Evolutionary conservation across 2,113 vertebrate genomes (phyloP), one percentile per base, ranked within the genome.

Genomic region (Picathartes gymnocephalus): DNA sequence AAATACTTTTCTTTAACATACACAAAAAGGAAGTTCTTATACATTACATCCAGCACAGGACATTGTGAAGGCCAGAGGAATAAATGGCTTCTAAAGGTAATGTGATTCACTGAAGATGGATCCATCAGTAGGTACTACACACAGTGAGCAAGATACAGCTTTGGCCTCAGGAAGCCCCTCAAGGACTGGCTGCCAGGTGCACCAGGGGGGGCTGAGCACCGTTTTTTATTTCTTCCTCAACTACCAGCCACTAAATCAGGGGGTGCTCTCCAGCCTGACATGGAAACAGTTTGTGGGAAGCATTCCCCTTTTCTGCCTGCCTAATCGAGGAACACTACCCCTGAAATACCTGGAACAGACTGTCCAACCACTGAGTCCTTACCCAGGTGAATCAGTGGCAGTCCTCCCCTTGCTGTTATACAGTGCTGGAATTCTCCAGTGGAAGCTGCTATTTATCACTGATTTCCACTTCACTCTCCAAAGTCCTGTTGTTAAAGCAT

Each of bases 121-220:
- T 40, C 74, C 28, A 39, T 28, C 61, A n/a, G 57, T 4, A 81
- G 44, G 31, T 62, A 30, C 2, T 53, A 13, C 83, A 16, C 40
- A 24, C 28, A 28, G 54, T 1, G 12, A 72, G 11, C 0, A 0
- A 35, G 56, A 42, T 21, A 7, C 3, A 68, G 16, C 69, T 48
- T 58, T 47, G 2, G 5, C 61, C 30, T 79, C 22, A 5, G 25
- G 81, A 82, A 69, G 39, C 17, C 53, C n/a, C 45, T 16, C 11
- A 60, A 66, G 71, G 28, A 31, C 19, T 14, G 33, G 47, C 11
- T 78, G 44, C 23, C 57, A 47, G 39, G 11, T 42, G 44, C 13
- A 33, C 47, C 44, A 3, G 35, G 57, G 27, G 37, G 69, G 47
- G n/a, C 86, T 71, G n/a, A 91, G 61, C 51, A 54, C 39, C 30